A percentile compares a stretch with the other conserved stretches of the same genome.
phyloP scores from a whole-genome alignment of 2,797 vertebrate genomes.

The Psittacula derbiana region DNA sequence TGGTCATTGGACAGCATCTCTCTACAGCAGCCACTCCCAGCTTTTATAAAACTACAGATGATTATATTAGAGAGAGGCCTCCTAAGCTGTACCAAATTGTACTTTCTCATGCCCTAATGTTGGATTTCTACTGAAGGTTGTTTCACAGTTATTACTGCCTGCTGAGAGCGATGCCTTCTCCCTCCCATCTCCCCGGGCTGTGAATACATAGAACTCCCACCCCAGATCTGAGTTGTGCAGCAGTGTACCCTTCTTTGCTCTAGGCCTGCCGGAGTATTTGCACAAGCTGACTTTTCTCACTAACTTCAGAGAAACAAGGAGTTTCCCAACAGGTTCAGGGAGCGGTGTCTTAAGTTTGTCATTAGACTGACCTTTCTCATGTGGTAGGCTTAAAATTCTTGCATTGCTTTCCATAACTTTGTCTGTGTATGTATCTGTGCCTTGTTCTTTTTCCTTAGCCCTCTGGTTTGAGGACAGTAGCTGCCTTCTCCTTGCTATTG shows the following conservation, averaged over 20 bases:
- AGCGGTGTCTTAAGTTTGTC: not conserved
- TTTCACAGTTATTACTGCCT: not conserved
- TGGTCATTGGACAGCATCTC: not conserved
- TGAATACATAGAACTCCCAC: accelerated
- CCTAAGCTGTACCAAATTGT: not conserved
- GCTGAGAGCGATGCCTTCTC: not conserved
- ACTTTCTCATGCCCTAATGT: not conserved
- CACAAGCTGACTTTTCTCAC: not conserved
- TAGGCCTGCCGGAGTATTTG: not conserved
- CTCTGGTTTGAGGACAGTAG: not conserved
- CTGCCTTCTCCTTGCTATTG: not conserved
- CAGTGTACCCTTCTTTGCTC: not conserved
- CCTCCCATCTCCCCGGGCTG: not conserved
- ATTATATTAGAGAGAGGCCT: not conserved
- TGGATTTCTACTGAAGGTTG: not conserved
- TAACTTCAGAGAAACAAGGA: not conserved
- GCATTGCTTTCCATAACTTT: not conserved
- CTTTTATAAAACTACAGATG: not conserved
- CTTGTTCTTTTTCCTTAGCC: not conserved
- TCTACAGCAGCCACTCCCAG: not conserved
- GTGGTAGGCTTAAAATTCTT: not conserved
- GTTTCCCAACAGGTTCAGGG: not conserved
- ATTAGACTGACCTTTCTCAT: not conserved
- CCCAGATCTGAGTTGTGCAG: not conserved
- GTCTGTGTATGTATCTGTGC: not conserved